Evolutionary conservation across 2,888 invertebrate species (phyloP), one percentile per base, ranked within the genome.

Genomic region (Dryomyza anilis): DNA sequence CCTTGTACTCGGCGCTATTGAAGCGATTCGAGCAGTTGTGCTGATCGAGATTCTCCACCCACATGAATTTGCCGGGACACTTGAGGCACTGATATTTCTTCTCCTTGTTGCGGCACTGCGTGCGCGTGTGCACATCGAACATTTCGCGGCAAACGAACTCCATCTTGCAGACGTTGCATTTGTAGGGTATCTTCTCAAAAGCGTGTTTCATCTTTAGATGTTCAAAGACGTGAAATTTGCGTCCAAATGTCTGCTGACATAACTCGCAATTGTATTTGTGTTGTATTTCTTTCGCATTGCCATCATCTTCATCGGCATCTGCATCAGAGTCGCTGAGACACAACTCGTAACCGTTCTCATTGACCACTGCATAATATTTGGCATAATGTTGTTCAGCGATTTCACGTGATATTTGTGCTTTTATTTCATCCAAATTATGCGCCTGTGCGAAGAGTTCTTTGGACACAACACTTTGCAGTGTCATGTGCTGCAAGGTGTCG

Each of bases 121-220:
- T 70, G 76, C 84, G 77, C 77, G 85, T 43, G 82, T 88, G 88
- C 1, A 85, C 84, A 0, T 84, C 80, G 1, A 86, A 84, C 12
- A 86, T 81, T 59, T 81, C 83, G 0, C 80, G 69, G 12, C 85
- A 84, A 1, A 86, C 85, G 73, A 87, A 88, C 19, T 85, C 78
- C 79, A 86, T 84, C 23, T 83, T 80, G 71, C 88, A 88, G 12
- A 83, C 76, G 48, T 83, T 83, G 69, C 88, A 88, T 27, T 85
- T 83, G 39, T 84, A 80, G 0, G 84, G 84, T 4, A 84, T 77
- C 61, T 85, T 84, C 0, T 85, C 84, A 55, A 85, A 67, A 0
- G 69, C 67, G 62, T 83, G 83, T 16, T 74, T 69, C n/a, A 74
- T 72, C 25, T 78, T 71, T 2, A 78, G 74, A 69, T 82, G 82